These are phyloP conservation scores for Centropyge bicolor DNA, from an alignment of 2,797 vertebrate species.

Conservation along the genomic window DNA sequence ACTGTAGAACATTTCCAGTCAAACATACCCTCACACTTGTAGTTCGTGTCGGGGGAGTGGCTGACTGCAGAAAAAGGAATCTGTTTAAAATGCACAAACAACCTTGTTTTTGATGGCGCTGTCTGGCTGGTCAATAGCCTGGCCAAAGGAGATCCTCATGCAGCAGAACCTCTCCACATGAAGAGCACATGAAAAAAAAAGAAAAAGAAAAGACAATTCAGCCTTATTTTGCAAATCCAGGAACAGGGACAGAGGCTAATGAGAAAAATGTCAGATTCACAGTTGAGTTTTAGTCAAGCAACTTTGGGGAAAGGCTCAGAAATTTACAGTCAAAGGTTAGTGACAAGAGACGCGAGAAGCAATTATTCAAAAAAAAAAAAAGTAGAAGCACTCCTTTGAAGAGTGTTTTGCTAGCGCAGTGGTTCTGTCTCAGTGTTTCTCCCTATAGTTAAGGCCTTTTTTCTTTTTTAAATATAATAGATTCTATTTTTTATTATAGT, in stretches of 20 bases:
- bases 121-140: conserved; percentile 67
- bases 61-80: conserved; percentile 59
- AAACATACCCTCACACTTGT: conserved; percentile 53
- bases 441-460: conserved; percentile 84
- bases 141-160: conserved; percentile 68
- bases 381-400: conserved; percentile 63
- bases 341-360: conserved; percentile 33
- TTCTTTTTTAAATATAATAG: conserved; percentile 83
- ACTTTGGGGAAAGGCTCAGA: conserved; percentile 47
- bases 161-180: conserved; percentile 70
- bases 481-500: conserved; percentile 87
- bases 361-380: conserved; percentile 29
- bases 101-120: conserved; percentile 86
- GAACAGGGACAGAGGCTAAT: conserved; percentile 51
- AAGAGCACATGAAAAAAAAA: conserved; percentile 75
- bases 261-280: conserved; percentile 46
- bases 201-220: conserved; percentile 44
- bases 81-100: conserved; percentile 79
- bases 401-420: conserved; percentile 70
- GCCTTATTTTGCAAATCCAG: conserved; percentile 70
- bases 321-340: conserved; percentile 32
- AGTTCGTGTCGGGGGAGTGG: conserved; percentile 47
- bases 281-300: conserved; percentile 47
- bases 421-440: conserved; percentile 79
- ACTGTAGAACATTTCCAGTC: conserved; percentile 54